Percentiles rank a stretch among this genome's conserved stretches.
Evolutionary conservation across 2,888 invertebrate species (phyloP).

Genomic region (Limnephilus auricula): DNA sequence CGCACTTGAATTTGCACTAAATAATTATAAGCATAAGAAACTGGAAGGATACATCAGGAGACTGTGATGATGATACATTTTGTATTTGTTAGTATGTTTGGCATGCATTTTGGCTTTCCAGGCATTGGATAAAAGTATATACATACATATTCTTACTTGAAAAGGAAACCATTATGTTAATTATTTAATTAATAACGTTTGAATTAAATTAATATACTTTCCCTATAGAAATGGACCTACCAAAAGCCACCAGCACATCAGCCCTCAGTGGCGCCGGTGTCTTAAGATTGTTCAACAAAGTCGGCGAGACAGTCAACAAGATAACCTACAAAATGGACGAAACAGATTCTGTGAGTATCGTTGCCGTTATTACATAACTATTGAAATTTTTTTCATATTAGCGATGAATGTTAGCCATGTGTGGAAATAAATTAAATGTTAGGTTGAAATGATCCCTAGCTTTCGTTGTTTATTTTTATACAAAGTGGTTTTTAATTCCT

Average conservation of each 20-base stretch:
- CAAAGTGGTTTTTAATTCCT: background rate
- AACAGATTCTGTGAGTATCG: slow-evolving; percentile 90
- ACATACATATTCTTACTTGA: too few species aligned
- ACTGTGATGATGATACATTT: background rate
- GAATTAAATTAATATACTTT: background rate
- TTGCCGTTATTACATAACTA: background rate
- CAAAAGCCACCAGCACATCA: slow-evolving; percentile 96
- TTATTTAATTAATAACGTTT: too few species aligned
- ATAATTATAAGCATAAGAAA: background rate
- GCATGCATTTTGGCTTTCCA: background rate
- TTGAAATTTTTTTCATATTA: background rate
- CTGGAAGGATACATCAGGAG: too few species aligned
- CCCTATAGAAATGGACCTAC: slow-evolving; percentile 88
- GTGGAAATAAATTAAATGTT: background rate
- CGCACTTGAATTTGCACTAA: too few species aligned
- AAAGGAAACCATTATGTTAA: too few species aligned
- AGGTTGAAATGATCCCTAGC: slow-evolving; percentile 5
- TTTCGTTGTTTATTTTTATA: slow-evolving; percentile 20
- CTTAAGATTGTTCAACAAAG: slow-evolving; percentile 94
- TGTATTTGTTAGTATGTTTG: background rate
- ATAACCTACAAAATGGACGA: slow-evolving; percentile 99
- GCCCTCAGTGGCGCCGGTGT: slow-evolving; percentile 97
- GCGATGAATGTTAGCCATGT: slow-evolving; percentile 24
- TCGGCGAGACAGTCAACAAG: slow-evolving; percentile 98
- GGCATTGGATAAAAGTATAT: too few species aligned